Evolutionary conservation across 2,888 invertebrate species (phyloP).

Genomic region (Odontomyia ornata): DNA sequence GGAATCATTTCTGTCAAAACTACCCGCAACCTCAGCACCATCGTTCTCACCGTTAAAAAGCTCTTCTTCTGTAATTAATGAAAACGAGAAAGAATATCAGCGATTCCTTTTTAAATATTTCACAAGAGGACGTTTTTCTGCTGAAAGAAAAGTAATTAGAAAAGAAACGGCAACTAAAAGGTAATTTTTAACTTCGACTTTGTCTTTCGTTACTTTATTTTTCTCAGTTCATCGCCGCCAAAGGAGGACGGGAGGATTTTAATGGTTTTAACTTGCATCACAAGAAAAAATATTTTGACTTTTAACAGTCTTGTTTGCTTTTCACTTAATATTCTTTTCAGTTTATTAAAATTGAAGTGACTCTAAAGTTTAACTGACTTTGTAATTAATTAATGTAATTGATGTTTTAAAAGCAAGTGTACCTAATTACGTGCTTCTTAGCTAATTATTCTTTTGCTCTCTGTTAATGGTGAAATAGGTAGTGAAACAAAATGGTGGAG

Average conservation of each 20-base stretch:
- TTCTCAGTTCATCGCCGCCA: neutral
- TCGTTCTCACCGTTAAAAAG: neutral
- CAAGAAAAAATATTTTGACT: no score
- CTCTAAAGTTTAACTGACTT: neutral
- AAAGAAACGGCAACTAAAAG: constrained; percentile 11
- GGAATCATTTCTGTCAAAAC: neutral
- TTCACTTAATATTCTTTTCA: neutral
- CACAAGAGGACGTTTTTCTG: neutral
- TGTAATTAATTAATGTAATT: constrained; percentile 18
- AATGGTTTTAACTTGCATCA: neutral
- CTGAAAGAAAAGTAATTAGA: constrained; percentile 23
- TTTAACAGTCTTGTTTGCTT: neutral
- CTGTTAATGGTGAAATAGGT: no score
- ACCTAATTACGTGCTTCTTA: no score
- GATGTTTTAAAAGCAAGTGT: neutral
- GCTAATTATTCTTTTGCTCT: neutral
- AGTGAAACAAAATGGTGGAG: no score
- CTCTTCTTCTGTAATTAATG: constrained; percentile 34
- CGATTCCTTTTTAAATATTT: constrained; percentile 23
- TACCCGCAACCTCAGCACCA: neutral
- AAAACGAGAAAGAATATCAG: constrained; percentile 33
- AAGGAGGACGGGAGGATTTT: neutral
- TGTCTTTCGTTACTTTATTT: neutral
- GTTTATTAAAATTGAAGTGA: neutral
- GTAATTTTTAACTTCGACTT: constrained; percentile 2